Evolutionary conservation across 2,888 invertebrate genomes (phyloP), one percentile per base, ranked within the genome.

Genomic region (Nephrocerus scutellatus): DNA sequence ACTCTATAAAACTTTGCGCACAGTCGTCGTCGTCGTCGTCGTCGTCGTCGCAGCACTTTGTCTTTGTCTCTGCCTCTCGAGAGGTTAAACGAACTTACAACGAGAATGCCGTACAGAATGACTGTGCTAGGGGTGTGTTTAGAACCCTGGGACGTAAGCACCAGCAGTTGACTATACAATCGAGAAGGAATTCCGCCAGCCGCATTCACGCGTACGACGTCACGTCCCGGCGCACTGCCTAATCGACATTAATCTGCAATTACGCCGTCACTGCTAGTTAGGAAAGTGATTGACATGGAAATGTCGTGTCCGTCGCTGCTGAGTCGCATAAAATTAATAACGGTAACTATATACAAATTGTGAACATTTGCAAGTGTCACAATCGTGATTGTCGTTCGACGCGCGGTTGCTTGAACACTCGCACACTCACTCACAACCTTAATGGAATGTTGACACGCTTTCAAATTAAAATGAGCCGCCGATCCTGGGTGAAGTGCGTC

Each of bases 371-470:
- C 36, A 37, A 37, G 41, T 41, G 41, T 37, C 37, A 41, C 32
- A 31, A 36, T n/a, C 36, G 31, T 15, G 30, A 30, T 31, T 30
- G 28, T 20, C 13, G 30, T 4, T n/a, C 20, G 30, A 30, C 30
- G 30, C 18, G 30, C 21, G 31, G 13, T 22, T 30, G 15, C 18
- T 18, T n/a, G n/a, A n/a, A n/a, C n/a, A n/a, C n/a, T n/a, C n/a
- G n/a, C n/a, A n/a, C n/a, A n/a, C n/a, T n/a, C n/a, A n/a, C n/a
- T 24, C 30, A 21, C 32, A 20, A 21, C 24, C 21, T 35, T 35
- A 34, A 39, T 39, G 39, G 32, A 43, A 36, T 43, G 43, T 43
- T 43, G 43, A 43, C 43, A 43, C 39, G 43, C 43, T 28, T 39
- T 43, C 39, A 37, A 37, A 31, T 37, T 37, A 37, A 37, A 30